These are phyloP conservation scores for Polypedilum pembai DNA, from an alignment of 1,140 invertebrate species.

Conservation along the genomic window DNA sequence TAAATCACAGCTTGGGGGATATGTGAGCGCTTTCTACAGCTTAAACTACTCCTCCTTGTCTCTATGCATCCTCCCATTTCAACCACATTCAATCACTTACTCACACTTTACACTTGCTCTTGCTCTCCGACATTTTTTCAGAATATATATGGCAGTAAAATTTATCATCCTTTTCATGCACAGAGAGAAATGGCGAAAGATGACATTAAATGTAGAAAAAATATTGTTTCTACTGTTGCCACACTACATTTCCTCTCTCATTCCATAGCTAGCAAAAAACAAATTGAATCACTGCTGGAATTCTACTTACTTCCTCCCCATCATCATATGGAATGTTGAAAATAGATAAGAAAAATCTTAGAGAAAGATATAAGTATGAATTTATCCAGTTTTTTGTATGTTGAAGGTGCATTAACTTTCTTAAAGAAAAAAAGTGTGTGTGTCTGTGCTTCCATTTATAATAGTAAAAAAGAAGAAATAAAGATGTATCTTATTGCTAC, in stretches of 20 bases:
- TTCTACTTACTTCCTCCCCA: neutral
- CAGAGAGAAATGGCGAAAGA: neutral
- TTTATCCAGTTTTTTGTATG: too few relatives aligned
- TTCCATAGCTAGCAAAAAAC: neutral
- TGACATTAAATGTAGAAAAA: conserved; percentile 18
- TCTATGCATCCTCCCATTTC: neutral
- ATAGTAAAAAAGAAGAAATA: neutral
- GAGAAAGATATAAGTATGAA: too few relatives aligned
- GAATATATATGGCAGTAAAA: neutral
- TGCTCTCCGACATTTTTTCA: neutral
- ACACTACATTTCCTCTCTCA: neutral
- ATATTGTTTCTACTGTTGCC: conserved; percentile 6
- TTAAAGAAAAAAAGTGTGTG: too few relatives aligned
- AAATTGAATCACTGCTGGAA: conserved; percentile 27
- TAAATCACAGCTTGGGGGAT: too few relatives aligned
- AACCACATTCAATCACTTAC: neutral
- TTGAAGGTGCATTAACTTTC: too few relatives aligned
- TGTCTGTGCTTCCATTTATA: neutral
- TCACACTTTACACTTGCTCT: neutral
- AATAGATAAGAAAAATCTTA: too few relatives aligned
- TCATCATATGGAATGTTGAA: too few relatives aligned
- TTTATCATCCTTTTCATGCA: conserved; percentile 25
- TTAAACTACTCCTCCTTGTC: neutral
- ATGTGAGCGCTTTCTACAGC: too few relatives aligned
- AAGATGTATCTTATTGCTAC: too few relatives aligned